A percentile compares a stretch with the other conserved stretches of the same genome.
Evolutionary conservation across 2,888 invertebrate genomes (phyloP).

Genomic region (Gryllus longicercus): DNA sequence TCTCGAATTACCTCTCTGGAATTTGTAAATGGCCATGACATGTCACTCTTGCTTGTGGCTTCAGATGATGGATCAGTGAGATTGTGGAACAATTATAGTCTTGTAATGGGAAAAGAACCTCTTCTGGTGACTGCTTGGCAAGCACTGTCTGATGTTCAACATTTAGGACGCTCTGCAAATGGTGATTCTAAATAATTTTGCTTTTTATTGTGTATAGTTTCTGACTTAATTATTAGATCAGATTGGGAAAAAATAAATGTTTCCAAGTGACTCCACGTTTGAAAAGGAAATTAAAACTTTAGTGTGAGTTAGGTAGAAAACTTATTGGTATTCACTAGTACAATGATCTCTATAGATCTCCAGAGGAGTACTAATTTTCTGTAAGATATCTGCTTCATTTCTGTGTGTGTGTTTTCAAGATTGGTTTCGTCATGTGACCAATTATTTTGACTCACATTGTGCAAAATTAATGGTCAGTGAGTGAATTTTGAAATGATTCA

Average conservation of each 20-base stretch:
- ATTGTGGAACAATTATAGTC: constrained; percentile 54
- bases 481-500: too few species aligned
- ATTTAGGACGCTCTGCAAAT: constrained; percentile 26
- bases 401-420: not conserved
- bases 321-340: too few species aligned
- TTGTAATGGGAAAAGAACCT: constrained; percentile 45
- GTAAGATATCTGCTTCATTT: too few species aligned
- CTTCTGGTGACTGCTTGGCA: constrained; percentile 80
- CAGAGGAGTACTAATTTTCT: too few species aligned
- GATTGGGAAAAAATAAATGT: not conserved
- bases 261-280: too few species aligned
- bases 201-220: not conserved
- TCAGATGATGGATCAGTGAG: constrained; percentile 75
- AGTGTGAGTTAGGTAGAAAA: too few species aligned
- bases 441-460: too few species aligned
- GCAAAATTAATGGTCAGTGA: too few species aligned
- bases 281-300: too few species aligned
- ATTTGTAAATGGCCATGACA: constrained; percentile 82
- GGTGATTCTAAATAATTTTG: constrained; percentile 26
- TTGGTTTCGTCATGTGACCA: not conserved
- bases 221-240: not conserved
- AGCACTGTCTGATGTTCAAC: constrained; percentile 65
- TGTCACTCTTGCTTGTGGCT: constrained; percentile 69
- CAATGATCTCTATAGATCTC: too few species aligned
- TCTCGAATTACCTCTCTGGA: constrained; percentile 77